Evolutionary conservation across 2,113 vertebrate genomes (phyloP), one percentile per base, ranked within the genome.

Genomic region (Desmodus rotundus): DNA sequence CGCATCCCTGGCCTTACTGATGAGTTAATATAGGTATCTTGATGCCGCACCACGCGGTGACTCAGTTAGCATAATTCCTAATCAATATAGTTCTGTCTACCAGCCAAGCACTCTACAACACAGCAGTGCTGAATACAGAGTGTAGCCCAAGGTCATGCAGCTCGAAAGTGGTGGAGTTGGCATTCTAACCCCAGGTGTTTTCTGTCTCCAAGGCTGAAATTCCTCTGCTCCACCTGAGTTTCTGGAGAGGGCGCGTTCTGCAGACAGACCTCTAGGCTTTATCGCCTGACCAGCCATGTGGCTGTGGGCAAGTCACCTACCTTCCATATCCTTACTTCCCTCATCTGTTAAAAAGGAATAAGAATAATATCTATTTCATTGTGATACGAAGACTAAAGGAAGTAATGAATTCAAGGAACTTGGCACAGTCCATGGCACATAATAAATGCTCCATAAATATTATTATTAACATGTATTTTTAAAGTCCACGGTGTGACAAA

Each of bases 41-140:
- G 20, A 95, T 84, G 94, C 91, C 83, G 38, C 45, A 87, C 50
- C 91, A 82, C n/a, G 87, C 7, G 41, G 86, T 91, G 95, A 93
- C 82, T 94, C 89, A 33, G 24, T 83, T 95, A 95, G 90, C 90
- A 77, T 56, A 56, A 82, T 67, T 93, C 94, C 96, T 94, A 94
- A 96, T 95, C 96, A 96, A 93, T 96, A 96, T 26, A 70, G 91
- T 86, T 26, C 52, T 97, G 96, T 97, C 93, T 82, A 83, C 88
- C 61, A 86, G 93, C 94, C 97, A 97, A 97, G 43, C 38, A 74
- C 77, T 93, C 96, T 96, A 89, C 43, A 91, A 91, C 85, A 68
- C 4, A 83, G 77, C 77, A 85, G 28, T 67, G 68, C 78, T 95
- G 91, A 96, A 95, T 96, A 74, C 19, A 73, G 17, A 96, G 91